Conservation (phyloP, 2,113 vertebrate species). For the Setophaga kirtlandii region DNA sequence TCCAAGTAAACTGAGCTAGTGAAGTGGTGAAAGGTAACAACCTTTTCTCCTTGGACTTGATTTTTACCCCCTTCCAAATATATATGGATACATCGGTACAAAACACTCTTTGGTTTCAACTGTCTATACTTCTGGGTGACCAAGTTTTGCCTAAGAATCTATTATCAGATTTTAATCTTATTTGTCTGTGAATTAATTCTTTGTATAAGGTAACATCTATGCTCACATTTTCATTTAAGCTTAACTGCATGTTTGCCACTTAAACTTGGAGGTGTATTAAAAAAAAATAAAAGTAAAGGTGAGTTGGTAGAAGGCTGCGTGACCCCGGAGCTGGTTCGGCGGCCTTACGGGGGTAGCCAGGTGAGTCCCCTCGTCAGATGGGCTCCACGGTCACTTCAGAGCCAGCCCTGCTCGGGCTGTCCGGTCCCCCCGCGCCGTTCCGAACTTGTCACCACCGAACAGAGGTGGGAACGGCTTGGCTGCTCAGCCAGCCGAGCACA, state of each 20-base stretch:
- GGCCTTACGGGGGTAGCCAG: not conserved
- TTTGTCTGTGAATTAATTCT: not conserved
- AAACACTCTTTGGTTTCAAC: not conserved
- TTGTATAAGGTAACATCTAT: rapidly evolving
- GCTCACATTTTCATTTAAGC: not conserved
- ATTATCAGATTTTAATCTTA: not conserved
- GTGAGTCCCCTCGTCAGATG: not conserved
- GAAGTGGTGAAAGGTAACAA: not conserved
- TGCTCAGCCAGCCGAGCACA: too few species aligned
- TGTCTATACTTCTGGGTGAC: not conserved
- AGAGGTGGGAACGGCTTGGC: rapidly evolving
- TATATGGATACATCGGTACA: not conserved
- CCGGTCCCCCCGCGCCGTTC: rapidly evolving
- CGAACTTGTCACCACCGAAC: rapidly evolving
- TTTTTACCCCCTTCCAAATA: not conserved
- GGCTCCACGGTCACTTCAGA: not conserved
- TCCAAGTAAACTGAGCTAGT: not conserved
- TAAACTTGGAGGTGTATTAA: not conserved
- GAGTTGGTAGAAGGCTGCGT: rapidly evolving
- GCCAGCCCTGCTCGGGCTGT: not conserved
- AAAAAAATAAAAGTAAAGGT: not conserved
- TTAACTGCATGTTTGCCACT: not conserved
- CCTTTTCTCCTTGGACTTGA: not conserved
- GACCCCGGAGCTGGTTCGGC: rapidly evolving
- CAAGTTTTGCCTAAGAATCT: not conserved